These are phyloP conservation scores for Enteromius fasciolatus DNA, from an alignment of 2,797 vertebrate genomes.

Conservation along the genomic window DNA sequence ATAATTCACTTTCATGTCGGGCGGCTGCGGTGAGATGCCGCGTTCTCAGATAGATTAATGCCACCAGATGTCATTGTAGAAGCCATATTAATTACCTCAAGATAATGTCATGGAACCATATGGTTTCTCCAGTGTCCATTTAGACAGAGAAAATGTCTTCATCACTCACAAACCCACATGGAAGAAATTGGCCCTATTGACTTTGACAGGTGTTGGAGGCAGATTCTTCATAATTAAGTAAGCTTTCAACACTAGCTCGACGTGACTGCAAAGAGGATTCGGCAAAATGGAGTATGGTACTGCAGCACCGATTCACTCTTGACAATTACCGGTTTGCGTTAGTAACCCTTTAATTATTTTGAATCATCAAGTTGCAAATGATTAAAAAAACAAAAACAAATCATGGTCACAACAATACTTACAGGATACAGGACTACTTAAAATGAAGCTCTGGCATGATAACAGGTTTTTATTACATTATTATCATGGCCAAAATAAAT, in stretches of 20 bases:
- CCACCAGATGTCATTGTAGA: conserved; percentile 83
- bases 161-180: conserved; percentile 66
- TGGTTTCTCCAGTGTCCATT: conserved; percentile 83
- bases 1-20: conserved; percentile 74
- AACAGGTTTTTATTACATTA: background rate
- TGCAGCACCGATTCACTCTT: background rate
- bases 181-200: conserved; percentile 57
- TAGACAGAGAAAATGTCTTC: conserved; percentile 80
- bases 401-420: background rate
- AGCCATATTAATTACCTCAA: conserved; percentile 84
- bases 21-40: conserved; percentile 71
- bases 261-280: conserved; percentile 56
- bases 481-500: background rate
- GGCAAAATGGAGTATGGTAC: conserved; percentile 21
- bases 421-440: too few relatives aligned
- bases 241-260: conserved; percentile 54
- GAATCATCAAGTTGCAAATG: background rate
- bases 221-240: conserved; percentile 65
- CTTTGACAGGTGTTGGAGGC: conserved; percentile 62
- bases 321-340: background rate
- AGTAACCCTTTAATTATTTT: background rate
- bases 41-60: conserved; percentile 80
- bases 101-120: conserved; percentile 83
- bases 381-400: background rate
- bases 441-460: background rate